Conservation (phyloP, 2,797 vertebrate genomes). For the Cyprinella venusta region DNA sequence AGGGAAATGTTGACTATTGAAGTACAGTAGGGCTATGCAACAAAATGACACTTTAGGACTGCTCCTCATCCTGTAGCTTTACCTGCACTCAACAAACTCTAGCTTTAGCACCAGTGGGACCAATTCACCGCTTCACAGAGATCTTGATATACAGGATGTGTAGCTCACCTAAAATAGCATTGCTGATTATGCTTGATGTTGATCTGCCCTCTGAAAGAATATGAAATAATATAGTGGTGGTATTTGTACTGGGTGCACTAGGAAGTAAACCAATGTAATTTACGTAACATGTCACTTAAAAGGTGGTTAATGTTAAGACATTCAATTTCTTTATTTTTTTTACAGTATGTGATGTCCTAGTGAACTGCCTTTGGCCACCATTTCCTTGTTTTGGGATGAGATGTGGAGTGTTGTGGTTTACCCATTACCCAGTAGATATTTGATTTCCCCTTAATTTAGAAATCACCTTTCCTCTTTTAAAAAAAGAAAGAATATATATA, state of each 20-base stretch:
- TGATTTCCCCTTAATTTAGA: slow-evolving; percentile 27
- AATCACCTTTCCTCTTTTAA: slow-evolving; percentile 33
- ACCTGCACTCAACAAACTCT: slow-evolving; percentile 76
- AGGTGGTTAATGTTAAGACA: slow-evolving; percentile 38
- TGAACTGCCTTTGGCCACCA: slow-evolving; percentile 46
- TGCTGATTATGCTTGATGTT: slow-evolving; percentile 15
- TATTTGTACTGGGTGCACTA: slow-evolving; percentile 28
- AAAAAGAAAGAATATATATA: not conserved
- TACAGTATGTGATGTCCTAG: slow-evolving; percentile 39
- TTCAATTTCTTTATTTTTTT: slow-evolving; percentile 18
- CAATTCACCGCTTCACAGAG: slow-evolving; percentile 78
- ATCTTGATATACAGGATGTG: slow-evolving; percentile 20
- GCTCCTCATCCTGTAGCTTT: slow-evolving; percentile 79
- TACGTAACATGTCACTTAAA: slow-evolving; percentile 22
- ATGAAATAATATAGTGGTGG: slow-evolving; percentile 13
- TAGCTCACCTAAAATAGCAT: slow-evolving; percentile 17
- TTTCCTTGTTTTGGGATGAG: slow-evolving; percentile 55
- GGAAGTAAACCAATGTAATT: slow-evolving; percentile 1
- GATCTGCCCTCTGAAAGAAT: slow-evolving; percentile 30
- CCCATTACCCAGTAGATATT: slow-evolving; percentile 1
- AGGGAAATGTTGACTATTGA: slow-evolving; percentile 75
- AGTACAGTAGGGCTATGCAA: slow-evolving; percentile 88
- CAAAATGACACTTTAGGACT: slow-evolving; percentile 78
- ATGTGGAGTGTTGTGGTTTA: slow-evolving; percentile 37
- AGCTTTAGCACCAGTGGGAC: slow-evolving; percentile 85